A percentile compares a stretch with the other conserved stretches of the same genome.
These are phyloP conservation scores for Cynodonichthys magdalenae DNA, from an alignment of 2,797 vertebrate genomes.

Conservation along the genomic window DNA sequence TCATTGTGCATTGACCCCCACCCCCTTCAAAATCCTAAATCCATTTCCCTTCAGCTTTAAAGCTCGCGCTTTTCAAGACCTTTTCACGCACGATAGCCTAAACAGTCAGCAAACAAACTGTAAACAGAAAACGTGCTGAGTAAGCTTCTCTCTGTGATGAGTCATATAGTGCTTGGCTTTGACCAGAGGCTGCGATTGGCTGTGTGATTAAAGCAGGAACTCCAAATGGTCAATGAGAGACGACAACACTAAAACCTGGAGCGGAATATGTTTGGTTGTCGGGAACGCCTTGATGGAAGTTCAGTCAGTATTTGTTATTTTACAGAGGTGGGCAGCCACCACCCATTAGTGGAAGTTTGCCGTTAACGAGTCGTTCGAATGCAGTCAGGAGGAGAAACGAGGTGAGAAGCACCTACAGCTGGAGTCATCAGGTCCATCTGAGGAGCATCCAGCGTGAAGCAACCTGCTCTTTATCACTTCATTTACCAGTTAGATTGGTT, in stretches of 20 bases:
- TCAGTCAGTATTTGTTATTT: constrained; percentile 22
- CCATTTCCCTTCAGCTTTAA: constrained; percentile 53
- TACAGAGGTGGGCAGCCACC: constrained; percentile 13
- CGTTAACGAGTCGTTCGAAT: constrained; percentile 24
- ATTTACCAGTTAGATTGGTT: neutral
- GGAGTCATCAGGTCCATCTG: constrained; percentile 36
- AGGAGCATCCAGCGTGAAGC: constrained; percentile 33
- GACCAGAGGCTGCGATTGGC: constrained; percentile 70
- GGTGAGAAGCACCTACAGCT: constrained; percentile 54
- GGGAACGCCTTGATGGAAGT: constrained; percentile 51
- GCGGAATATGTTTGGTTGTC: constrained; percentile 45
- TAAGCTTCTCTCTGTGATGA: constrained; percentile 60
- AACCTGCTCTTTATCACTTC: constrained; percentile 8
- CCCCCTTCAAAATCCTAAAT: constrained; percentile 59
- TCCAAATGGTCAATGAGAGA: constrained; percentile 59
- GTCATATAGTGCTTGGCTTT: constrained; percentile 67
- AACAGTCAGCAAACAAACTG: constrained; percentile 62
- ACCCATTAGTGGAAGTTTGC: constrained; percentile 34
- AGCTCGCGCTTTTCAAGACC: constrained; percentile 52
- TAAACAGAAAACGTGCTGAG: constrained; percentile 61
- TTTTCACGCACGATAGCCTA: constrained; percentile 67
- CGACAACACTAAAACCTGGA: constrained; percentile 52
- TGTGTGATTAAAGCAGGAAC: constrained; percentile 53
- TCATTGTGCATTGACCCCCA: constrained; percentile 82
- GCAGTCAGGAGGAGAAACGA: constrained; percentile 28